These are phyloP conservation scores for Ceramica pisi DNA, from an alignment of 2,888 invertebrate species.

Conservation along the genomic window DNA sequence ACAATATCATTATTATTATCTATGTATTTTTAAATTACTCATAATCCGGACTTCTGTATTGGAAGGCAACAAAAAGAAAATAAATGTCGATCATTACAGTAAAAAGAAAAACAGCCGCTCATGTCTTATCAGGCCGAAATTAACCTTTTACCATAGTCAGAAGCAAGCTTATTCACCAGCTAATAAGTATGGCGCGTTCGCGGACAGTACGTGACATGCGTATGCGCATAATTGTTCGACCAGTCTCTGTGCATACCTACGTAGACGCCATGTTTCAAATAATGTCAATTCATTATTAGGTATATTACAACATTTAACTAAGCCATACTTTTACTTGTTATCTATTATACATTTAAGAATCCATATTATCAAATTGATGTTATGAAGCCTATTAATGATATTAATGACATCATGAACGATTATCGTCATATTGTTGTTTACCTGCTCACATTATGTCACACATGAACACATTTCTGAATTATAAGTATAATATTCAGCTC, in stretches of 20 bases:
- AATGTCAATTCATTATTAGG: conserved; percentile 7
- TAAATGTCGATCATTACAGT: conserved; percentile 15
- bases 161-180: conserved; percentile 55
- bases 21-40: background rate
- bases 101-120: conserved; percentile 14
- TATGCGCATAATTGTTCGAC: conserved; percentile 53
- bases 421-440: background rate
- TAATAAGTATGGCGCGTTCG: conserved; percentile 47
- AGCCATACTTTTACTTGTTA: background rate
- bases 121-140: conserved; percentile 44
- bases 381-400: no score
- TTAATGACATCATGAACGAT: background rate
- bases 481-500: background rate
- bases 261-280: conserved; percentile 34
- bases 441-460: no score
- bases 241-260: conserved; percentile 37
- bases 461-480: no score
- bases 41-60: background rate
- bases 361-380: background rate
- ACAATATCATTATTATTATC: background rate
- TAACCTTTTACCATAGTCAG: conserved; percentile 38
- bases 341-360: background rate
- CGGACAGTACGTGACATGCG: conserved; percentile 57
- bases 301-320: conserved; percentile 5
- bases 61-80: background rate